These are phyloP conservation scores for Nomada fabriciana DNA, from an alignment of 2,888 invertebrate species.

Conservation along the genomic window DNA sequence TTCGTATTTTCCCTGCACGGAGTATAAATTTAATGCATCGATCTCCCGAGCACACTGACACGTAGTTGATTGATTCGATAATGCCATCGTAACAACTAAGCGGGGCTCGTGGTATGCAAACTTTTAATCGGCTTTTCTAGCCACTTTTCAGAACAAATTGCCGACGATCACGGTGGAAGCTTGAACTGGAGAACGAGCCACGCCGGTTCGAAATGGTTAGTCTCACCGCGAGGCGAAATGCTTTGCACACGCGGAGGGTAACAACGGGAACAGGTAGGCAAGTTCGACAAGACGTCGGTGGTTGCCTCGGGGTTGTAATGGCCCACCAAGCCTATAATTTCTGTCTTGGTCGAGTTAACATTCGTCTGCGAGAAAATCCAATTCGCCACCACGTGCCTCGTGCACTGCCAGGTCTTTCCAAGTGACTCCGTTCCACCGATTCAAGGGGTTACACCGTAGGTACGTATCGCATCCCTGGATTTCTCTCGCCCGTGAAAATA, in stretches of 20 bases:
- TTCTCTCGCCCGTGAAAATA: no score
- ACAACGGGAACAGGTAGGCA: conserved; percentile 13
- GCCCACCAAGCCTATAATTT: conserved; percentile 64
- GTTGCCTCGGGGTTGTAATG: conserved; percentile 66
- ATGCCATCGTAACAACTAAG: not conserved
- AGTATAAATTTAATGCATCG: conserved; percentile 7
- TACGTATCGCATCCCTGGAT: not conserved
- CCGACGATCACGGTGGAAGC: conserved; percentile 52
- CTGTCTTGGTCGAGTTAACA: conserved; percentile 66
- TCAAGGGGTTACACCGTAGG: not conserved
- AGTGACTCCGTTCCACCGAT: conserved; percentile 40
- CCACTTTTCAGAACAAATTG: conserved; percentile 40
- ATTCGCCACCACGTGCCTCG: conserved; percentile 46
- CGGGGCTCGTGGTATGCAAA: not conserved
- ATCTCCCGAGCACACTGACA: not conserved
- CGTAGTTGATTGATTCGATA: conserved; percentile 34
- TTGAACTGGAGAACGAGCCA: conserved; percentile 58
- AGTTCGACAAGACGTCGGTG: conserved; percentile 42
- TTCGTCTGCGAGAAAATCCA: conserved; percentile 56
- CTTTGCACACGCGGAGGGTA: not conserved
- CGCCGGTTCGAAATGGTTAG: conserved; percentile 24
- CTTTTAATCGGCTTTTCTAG: not conserved
- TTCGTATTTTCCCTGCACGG: not conserved
- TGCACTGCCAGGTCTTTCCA: not conserved
- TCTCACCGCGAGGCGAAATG: conserved; percentile 42